These are phyloP conservation scores for Marmota monax DNA, from an alignment of 2,113 vertebrate species.

Conservation along the genomic window DNA sequence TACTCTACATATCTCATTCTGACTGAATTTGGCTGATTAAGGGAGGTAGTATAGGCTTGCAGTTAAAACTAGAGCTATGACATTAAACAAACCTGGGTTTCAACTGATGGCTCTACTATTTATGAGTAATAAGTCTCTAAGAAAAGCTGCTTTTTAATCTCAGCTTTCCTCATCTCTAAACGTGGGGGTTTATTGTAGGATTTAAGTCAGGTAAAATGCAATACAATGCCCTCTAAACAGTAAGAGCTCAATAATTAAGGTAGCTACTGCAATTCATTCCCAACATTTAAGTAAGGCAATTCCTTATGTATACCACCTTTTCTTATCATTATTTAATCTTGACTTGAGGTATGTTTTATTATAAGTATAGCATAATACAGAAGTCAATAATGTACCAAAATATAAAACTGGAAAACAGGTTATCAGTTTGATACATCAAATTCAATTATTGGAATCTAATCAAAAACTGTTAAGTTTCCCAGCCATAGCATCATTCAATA, in stretches of 20 bases:
- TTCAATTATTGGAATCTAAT: neutral
- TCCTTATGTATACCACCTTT: neutral
- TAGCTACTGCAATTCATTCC: neutral
- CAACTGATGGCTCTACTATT: neutral
- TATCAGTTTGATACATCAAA: neutral
- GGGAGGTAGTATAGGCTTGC: neutral
- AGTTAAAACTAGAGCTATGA: neutral
- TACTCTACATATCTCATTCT: neutral
- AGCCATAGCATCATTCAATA: too few relatives aligned
- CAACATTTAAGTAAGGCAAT: neutral
- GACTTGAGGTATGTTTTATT: neutral
- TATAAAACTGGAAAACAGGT: neutral
- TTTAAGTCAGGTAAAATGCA: neutral
- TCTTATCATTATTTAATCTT: neutral
- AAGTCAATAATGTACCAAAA: neutral
- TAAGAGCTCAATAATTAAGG: neutral
- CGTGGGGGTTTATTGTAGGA: neutral
- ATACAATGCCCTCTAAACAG: neutral
- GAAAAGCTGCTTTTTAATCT: neutral
- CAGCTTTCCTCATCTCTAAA: neutral
- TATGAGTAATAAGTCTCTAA: neutral
- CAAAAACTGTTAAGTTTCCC: slow-evolving; percentile 18
- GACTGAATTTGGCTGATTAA: neutral
- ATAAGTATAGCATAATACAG: neutral
- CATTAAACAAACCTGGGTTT: neutral